Conservation (phyloP, 2,888 invertebrate genomes). For the Patella depressa region DNA sequence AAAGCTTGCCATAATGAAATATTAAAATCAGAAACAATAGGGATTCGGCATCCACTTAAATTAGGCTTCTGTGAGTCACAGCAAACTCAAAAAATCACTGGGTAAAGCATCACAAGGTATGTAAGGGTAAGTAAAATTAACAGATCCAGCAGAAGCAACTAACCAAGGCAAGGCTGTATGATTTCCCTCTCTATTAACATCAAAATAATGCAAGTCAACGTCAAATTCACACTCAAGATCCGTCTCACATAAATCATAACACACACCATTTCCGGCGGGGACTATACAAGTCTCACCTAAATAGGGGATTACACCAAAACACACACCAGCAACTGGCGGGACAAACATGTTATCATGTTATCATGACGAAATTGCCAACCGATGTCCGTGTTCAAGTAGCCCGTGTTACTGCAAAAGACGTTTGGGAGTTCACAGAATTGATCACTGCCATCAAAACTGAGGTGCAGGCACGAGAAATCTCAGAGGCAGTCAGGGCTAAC, state of each 20-base stretch:
- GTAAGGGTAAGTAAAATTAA: neutral
- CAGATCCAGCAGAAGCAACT: neutral
- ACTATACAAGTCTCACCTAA: neutral
- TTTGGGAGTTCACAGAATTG: no score
- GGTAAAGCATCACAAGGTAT: no score
- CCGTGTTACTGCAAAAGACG: no score
- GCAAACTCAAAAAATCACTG: neutral
- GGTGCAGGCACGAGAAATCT: no score
- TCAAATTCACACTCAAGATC: neutral
- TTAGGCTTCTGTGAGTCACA: neutral
- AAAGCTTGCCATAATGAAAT: neutral
- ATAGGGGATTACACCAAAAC: neutral
- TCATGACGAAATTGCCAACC: conserved; percentile 11
- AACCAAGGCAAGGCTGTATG: neutral
- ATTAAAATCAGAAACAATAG: neutral
- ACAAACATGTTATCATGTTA: neutral
- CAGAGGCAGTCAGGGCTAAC: no score
- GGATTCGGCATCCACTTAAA: neutral
- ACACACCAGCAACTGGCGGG: neutral
- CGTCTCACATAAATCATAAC: neutral
- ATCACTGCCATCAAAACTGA: no score
- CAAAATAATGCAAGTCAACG: no score
- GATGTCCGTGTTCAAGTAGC: no score
- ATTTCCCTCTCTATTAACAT: no score
- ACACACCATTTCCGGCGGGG: neutral